Conservation (phyloP, 1,140 invertebrate genomes). For the Heliothis virescens region DNA sequence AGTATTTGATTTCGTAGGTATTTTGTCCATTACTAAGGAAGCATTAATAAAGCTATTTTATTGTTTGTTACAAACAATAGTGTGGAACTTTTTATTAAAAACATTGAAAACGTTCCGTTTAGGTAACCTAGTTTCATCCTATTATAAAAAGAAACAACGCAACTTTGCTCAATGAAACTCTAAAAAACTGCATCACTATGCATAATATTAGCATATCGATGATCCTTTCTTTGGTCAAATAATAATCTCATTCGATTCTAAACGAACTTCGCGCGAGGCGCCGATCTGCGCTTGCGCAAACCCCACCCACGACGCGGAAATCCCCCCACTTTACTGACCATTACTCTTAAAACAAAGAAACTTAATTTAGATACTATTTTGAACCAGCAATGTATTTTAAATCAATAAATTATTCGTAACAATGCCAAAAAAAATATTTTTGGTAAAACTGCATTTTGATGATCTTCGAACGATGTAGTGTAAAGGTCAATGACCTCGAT, state of each 20-base stretch:
- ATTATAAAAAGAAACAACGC: neutral
- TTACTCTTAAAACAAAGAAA: neutral
- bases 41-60: too few species aligned
- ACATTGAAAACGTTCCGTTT: too few species aligned
- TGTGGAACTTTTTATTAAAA: too few species aligned
- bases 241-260: slow-evolving; percentile 20
- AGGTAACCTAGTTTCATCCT: too few species aligned
- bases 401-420: slow-evolving; percentile 1
- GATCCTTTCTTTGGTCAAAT: slow-evolving; percentile 9
- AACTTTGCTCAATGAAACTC: neutral
- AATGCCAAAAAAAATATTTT: neutral
- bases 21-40: too few species aligned
- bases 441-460: slow-evolving; percentile 18
- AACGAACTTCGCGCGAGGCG: slow-evolving; percentile 2
- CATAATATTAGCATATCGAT: slow-evolving; percentile 13
- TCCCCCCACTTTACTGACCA: neutral
- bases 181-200: neutral
- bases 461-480: slow-evolving; percentile 1
- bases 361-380: neutral
- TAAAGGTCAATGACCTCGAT: slow-evolving; percentile 40
- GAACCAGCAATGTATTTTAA: neutral
- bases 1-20: too few species aligned
- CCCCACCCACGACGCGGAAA: slow-evolving; percentile 35
- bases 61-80: too few species aligned
- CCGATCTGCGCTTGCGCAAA: slow-evolving; percentile 16